Conservation (phyloP, 2,888 invertebrate species). For the Nyleta sp. region DNA sequence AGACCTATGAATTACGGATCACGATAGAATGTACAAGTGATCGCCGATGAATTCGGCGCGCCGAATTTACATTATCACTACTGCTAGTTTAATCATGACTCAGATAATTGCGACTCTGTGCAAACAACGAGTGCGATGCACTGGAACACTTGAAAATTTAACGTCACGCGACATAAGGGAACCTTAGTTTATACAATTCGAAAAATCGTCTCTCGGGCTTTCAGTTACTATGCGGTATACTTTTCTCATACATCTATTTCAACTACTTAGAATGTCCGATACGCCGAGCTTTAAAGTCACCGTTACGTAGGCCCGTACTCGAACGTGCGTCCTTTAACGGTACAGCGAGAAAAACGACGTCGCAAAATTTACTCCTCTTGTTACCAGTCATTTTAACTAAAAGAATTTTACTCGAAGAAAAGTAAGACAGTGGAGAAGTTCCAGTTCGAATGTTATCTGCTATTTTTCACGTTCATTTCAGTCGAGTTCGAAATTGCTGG, state of each 20-base stretch:
- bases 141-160: constrained; percentile 64
- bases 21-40: constrained; percentile 64
- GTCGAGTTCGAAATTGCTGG: too few relatives aligned
- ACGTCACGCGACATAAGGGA: constrained; percentile 45
- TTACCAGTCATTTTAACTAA: too few relatives aligned
- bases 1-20: constrained; percentile 61
- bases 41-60: constrained; percentile 42
- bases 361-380: too few relatives aligned
- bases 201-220: too few relatives aligned
- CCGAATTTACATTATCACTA: constrained; percentile 63
- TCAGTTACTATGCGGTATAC: too few relatives aligned
- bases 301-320: constrained; percentile 45
- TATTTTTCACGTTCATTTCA: too few relatives aligned
- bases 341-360: too few relatives aligned
- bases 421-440: too few relatives aligned
- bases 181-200: constrained; percentile 44
- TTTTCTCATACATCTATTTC: constrained; percentile 7
- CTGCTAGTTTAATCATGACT: constrained; percentile 61
- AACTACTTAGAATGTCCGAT: constrained; percentile 26
- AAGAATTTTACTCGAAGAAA: too few relatives aligned
- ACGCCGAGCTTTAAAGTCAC: constrained; percentile 20
- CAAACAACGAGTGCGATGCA: constrained; percentile 65
- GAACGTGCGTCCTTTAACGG: constrained; percentile 39
- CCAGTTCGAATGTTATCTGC: too few relatives aligned
- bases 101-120: constrained; percentile 65